These are phyloP conservation scores for Phrynocephalus versicolor DNA, from an alignment of 2,113 vertebrate species.

Conservation along the genomic window DNA sequence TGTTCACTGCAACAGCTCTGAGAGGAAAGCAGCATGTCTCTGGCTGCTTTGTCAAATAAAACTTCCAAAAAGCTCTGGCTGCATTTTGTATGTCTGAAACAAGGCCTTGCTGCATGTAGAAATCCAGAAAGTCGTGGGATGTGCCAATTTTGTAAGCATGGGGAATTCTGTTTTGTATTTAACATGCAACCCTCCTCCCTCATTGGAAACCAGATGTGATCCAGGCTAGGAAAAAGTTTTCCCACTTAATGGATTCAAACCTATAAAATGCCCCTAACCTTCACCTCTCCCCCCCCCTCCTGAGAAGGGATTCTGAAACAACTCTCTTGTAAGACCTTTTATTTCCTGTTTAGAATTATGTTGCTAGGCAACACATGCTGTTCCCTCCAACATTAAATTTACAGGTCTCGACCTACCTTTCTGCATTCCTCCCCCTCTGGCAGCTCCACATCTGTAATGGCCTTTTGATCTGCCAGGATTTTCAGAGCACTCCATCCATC, in stretches of 20 bases:
- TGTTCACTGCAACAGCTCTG: background rate
- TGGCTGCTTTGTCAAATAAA: background rate
- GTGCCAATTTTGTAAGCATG: background rate
- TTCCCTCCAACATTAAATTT: constrained; percentile 66
- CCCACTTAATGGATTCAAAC: background rate
- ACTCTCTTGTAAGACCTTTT: constrained; percentile 68
- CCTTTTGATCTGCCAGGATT: constrained; percentile 72
- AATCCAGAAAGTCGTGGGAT: background rate
- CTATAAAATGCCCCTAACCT: background rate
- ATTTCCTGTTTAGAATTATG: constrained; percentile 79
- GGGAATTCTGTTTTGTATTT: background rate
- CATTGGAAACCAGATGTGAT: background rate
- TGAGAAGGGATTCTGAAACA: constrained; percentile 68
- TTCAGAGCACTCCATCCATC: constrained; percentile 60
- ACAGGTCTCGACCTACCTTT: constrained; percentile 59
- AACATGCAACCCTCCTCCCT: background rate
- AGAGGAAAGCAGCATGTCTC: background rate
- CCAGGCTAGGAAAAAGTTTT: background rate
- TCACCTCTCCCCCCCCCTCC: constrained; percentile 40
- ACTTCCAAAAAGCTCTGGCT: background rate
- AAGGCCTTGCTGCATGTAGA: background rate
- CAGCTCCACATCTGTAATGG: constrained; percentile 71
- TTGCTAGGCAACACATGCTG: constrained; percentile 74
- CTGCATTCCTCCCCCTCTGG: constrained; percentile 18
- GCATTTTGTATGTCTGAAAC: background rate